phyloP scores from a whole-genome alignment of 2,797 vertebrate species.

The Acanthurus tractus region DNA sequence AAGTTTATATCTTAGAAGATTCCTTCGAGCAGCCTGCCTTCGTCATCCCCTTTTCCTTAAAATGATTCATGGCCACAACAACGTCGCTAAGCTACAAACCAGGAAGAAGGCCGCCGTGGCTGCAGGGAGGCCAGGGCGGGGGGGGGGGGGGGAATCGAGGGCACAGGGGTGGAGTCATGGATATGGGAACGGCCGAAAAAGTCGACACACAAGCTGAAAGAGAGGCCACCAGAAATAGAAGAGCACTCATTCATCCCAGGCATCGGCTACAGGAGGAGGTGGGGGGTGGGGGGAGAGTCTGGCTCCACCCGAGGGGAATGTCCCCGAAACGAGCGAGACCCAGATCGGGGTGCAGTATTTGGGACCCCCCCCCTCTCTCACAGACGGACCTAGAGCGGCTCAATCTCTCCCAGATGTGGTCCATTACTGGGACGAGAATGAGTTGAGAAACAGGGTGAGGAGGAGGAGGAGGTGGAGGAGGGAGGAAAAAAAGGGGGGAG shows the following conservation, averaged over 20 bases:
- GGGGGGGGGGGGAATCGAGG: conserved; percentile 4
- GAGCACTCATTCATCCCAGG: conserved; percentile 24
- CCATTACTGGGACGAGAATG: conserved; percentile 69
- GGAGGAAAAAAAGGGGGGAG: not conserved
- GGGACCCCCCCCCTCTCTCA: conserved; percentile 28
- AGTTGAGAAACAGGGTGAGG: conserved; percentile 68
- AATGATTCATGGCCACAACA: conserved; percentile 40
- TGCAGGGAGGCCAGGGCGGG: conserved; percentile 22
- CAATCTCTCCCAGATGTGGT: conserved; percentile 87
- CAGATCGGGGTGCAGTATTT: conserved; percentile 24
- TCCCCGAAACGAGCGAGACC: conserved; percentile 31
- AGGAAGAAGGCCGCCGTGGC: conserved; percentile 3
- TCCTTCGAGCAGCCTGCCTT: conserved; percentile 13
- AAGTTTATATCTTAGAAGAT: conserved; percentile 25
- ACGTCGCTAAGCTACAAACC: conserved; percentile 34
- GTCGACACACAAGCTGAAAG: conserved; percentile 33
- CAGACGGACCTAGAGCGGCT: conserved; percentile 51
- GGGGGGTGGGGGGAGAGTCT: conserved; percentile 11
- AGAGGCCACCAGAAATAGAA: conserved; percentile 66
- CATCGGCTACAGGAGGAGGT: conserved; percentile 10
- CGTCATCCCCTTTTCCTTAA: not conserved
- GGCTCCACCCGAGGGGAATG: conserved; percentile 3
- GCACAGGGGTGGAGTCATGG: conserved; percentile 18
- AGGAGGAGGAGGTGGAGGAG: conserved; percentile 20
- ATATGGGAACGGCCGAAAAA: conserved; percentile 40